Evolutionary conservation across 2,888 invertebrate genomes (phyloP).

Genomic region (Drosophila merina): DNA sequence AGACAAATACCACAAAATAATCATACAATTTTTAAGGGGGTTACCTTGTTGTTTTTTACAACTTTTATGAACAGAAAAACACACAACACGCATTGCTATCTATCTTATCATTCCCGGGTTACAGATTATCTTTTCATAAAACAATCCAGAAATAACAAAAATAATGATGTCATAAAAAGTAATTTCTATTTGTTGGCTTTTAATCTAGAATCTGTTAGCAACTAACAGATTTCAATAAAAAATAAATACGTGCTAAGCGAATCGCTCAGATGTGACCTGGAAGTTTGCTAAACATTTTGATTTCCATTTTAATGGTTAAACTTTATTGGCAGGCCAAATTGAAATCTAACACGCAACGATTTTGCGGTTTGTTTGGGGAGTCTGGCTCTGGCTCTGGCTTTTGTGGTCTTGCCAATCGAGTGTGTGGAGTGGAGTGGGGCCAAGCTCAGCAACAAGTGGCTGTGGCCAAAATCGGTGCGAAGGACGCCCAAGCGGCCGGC

Average conservation of each 20-base stretch:
- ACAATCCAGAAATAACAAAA: background rate
- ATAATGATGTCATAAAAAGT: conserved; percentile 20
- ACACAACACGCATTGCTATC: background rate
- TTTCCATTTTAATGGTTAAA: conserved; percentile 20
- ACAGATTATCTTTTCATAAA: background rate
- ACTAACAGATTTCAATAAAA: conserved; percentile 60
- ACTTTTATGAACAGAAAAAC: background rate
- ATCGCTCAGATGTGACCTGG: conserved; percentile 20
- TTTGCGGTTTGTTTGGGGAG: conserved; percentile 41
- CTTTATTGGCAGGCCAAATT: conserved; percentile 51
- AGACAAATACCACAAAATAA: background rate
- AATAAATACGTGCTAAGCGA: conserved; percentile 46
- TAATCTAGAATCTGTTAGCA: conserved; percentile 60
- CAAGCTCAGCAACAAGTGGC: conserved; percentile 65
- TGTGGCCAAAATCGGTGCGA: conserved; percentile 61
- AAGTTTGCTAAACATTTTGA: conserved; percentile 43
- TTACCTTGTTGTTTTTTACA: background rate
- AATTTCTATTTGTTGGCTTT: background rate
- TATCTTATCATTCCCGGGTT: background rate
- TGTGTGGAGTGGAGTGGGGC: conserved; percentile 20
- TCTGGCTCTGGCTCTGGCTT: conserved; percentile 2
- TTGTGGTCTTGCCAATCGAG: conserved; percentile 15
- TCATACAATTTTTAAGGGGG: background rate
- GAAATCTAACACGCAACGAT: conserved; percentile 57
- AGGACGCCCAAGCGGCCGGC: conserved; percentile 69